Base-by-base conservation (phyloP, 2,113 vertebrate genomes). In the Ptychochromis oligacanthus region DNA sequence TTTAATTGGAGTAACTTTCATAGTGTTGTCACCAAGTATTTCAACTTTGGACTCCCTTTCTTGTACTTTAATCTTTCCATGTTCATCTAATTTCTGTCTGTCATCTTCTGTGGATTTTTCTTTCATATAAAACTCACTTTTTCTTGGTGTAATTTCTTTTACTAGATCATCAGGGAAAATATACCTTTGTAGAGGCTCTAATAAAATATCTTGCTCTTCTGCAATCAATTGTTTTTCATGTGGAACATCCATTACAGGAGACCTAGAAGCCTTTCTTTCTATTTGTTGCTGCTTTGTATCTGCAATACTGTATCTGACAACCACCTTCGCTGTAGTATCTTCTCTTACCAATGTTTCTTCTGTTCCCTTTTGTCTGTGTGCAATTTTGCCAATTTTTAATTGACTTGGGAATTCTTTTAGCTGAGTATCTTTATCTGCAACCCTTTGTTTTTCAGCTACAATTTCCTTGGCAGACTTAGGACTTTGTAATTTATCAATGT, bases 1-100 rank as follows among this genome's bases (percentile, higher is more conserved):
- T 43, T 74, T 46, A 7, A 8, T 4, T 28, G 43, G 56, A 61
- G 56, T 2, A 36, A 72, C 26, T 46, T 7, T 38, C 4, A 14
- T 22, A 4, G 57, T 70, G 49, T 56, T 77, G 13, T 84, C 75
- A 22, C 9, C n/a, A 7, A 60, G 14, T 61, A 22, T 22, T 70
- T 88, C 49, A 17, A 57, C 17, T 40, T 64, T 79, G 9, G 38
- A 58, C 26, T 80, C 57, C 8, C 28, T 82, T 38, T 60, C 40
- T 58, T 40, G 20, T 4, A 60, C 18, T 74, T 15, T 26, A 24
- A 38, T 59, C 14, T 36, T 8, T 15, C 46, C 31, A 17, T 18
- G 49, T 67, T 49, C 54, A 83, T 57, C 13, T 8, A 62, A 40
- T 13, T 17, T 65, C 34, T 52, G n/a, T 15, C 18, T 54, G 4